Conservation (phyloP, 2,888 invertebrate species). For the Aquatica leii region DNA sequence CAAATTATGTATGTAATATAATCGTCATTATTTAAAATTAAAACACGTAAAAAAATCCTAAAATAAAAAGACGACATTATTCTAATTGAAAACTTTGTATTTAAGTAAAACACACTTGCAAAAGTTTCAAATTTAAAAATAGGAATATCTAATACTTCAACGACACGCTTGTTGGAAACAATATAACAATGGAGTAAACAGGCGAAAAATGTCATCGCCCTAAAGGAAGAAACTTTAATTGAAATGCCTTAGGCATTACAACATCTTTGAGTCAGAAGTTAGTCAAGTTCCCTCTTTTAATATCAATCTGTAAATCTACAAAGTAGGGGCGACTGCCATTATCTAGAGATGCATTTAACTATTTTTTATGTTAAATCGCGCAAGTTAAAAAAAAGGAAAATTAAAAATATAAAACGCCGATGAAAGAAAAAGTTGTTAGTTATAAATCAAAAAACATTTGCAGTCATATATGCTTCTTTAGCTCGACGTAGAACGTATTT, state of each 20-base stretch:
- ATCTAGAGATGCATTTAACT: constrained; percentile 9
- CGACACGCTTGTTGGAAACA: constrained; percentile 21
- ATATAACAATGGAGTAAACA: constrained; percentile 41
- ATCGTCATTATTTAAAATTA: too few species aligned
- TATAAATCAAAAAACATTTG: constrained; percentile 26
- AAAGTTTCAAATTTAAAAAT: constrained; percentile 6
- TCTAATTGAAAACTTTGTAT: too few species aligned
- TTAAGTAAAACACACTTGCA: background rate
- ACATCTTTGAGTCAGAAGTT: constrained; percentile 51
- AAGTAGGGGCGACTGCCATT: constrained; percentile 22
- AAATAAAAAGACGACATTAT: too few species aligned
- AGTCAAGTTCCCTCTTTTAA: constrained; percentile 35
- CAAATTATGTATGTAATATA: too few species aligned
- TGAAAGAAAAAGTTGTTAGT: constrained; percentile 10
- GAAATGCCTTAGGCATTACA: constrained; percentile 53
- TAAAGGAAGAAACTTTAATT: constrained; percentile 53
- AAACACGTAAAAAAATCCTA: too few species aligned
- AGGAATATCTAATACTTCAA: constrained; percentile 13
- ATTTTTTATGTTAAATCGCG: background rate
- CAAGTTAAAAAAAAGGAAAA: background rate
- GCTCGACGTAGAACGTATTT: constrained; percentile 28
- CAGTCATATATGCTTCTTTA: constrained; percentile 27
- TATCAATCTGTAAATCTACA: constrained; percentile 30
- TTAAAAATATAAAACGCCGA: constrained; percentile 7
- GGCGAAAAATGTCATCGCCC: constrained; percentile 49